These are phyloP conservation scores for Hippocampus abdominalis DNA, from an alignment of 2,113 vertebrate species.

Conservation along the genomic window DNA sequence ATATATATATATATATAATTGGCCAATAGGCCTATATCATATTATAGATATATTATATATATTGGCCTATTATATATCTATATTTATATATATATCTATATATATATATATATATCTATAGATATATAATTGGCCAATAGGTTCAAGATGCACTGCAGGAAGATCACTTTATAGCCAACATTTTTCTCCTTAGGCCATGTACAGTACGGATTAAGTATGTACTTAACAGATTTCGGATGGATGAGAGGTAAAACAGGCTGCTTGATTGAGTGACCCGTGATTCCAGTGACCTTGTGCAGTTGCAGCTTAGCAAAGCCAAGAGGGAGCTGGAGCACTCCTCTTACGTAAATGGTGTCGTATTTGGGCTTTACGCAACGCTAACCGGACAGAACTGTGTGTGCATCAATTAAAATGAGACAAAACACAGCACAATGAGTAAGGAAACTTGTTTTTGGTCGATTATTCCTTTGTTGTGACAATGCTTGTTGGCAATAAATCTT, in stretches of 20 bases:
- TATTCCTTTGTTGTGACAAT: too few species aligned
- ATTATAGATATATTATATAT: too few species aligned
- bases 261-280: constrained; percentile 50
- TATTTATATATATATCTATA: too few species aligned
- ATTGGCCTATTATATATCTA: too few species aligned
- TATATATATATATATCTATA: too few species aligned
- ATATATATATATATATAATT: too few species aligned
- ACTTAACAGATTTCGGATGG: constrained; percentile 51
- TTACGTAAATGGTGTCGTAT: constrained; percentile 55
- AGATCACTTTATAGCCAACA: constrained; percentile 7
- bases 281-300: constrained; percentile 45
- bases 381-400: constrained; percentile 16
- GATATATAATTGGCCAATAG: too few species aligned
- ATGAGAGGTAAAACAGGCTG: constrained; percentile 39
- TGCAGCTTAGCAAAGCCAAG: constrained; percentile 35
- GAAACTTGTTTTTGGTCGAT: neutral
- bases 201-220: constrained; percentile 44
- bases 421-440: neutral
- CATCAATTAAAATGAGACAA: neutral
- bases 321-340: constrained; percentile 30
- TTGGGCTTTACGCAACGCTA: constrained; percentile 37
- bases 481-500: too few species aligned
- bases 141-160: constrained; percentile 6
- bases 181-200: constrained; percentile 14
- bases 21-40: too few species aligned